phyloP scores from a whole-genome alignment of 2,888 invertebrate species.

The Lasioglossum figueresi region DNA sequence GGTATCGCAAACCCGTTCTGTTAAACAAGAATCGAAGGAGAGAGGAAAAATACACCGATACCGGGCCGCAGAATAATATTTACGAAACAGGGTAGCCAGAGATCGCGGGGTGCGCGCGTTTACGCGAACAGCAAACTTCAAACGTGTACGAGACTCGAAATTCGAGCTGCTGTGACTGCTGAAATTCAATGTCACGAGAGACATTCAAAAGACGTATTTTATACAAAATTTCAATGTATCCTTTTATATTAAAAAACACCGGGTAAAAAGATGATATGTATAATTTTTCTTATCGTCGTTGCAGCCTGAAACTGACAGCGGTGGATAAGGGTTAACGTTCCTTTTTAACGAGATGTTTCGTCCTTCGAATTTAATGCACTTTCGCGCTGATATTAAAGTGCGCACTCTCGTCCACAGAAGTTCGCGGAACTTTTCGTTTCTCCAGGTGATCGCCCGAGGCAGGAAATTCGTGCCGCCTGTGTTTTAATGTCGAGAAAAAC shows the following conservation, averaged over 20 bases:
- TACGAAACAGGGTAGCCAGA: background rate
- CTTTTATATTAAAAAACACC: background rate
- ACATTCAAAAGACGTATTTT: background rate
- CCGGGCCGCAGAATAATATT: constrained; percentile 8
- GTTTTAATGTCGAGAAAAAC: background rate
- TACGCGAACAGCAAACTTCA: background rate
- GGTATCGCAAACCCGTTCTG: constrained; percentile 28
- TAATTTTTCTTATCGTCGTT: background rate
- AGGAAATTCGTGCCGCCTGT: background rate
- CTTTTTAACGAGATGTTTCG: background rate
- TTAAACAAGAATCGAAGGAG: constrained; percentile 1
- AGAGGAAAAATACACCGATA: constrained; percentile 27
- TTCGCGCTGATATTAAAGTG: background rate
- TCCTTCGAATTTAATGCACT: constrained; percentile 2
- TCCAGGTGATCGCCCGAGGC: background rate
- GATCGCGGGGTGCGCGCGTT: background rate
- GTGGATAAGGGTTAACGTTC: background rate
- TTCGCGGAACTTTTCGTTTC: background rate
- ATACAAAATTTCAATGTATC: background rate
- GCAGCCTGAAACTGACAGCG: background rate
- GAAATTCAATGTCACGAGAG: background rate
- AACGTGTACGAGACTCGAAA: background rate
- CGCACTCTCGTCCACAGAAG: background rate
- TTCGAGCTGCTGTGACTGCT: background rate
- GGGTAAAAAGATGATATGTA: background rate